Evolutionary conservation across 2,797 vertebrate genomes (phyloP), one percentile per base, ranked within the genome.

Genomic region (Brotula barbata): DNA sequence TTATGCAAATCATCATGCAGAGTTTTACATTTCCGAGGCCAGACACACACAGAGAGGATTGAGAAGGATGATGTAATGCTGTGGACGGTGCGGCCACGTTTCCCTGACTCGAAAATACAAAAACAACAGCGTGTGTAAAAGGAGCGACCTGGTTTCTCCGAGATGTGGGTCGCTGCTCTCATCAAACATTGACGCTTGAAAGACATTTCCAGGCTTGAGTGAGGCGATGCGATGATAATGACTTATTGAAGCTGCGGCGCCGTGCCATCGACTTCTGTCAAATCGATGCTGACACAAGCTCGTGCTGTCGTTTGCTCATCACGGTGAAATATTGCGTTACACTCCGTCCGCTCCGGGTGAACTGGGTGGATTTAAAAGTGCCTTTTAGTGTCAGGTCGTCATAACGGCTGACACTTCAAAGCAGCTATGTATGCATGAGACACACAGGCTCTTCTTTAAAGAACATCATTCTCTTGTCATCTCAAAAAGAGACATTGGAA

Each of bases 1-100:
- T 73, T 71, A 80, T 81, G 78, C 71, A 82, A 79, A 83, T 82
- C 68, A 31, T 21, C 54, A 17, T 19, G 69, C 49, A 7, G 59
- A 61, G 54, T 58, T 73, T 72, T 55, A 40, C 36, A 50, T 43
- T 49, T 37, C 3, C 34, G 65, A 58, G 60, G 63, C 59, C 37
- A 49, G 22, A 60, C 48, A 39, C 66, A 61, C 70, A n/a, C 42
- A 36, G 22, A 64, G 39, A 43, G 45, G 68, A 50, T 58, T 33
- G 33, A 55, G 55, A 42, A 0, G 19, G 25, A 50, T 71, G 54
- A 66, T 53, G 64, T 7, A 53, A 68, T 36, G 22, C 46, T 53
- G 68, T 42, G 50, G 62, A 47, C 5, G 9, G 11, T 1, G n/a
- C n/a, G n/a, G n/a, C n/a, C n/a, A n/a, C n/a, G n/a, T n/a, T n/a